Conservation (phyloP, 2,113 vertebrate genomes). For the Ptilonorhynchus violaceus region DNA sequence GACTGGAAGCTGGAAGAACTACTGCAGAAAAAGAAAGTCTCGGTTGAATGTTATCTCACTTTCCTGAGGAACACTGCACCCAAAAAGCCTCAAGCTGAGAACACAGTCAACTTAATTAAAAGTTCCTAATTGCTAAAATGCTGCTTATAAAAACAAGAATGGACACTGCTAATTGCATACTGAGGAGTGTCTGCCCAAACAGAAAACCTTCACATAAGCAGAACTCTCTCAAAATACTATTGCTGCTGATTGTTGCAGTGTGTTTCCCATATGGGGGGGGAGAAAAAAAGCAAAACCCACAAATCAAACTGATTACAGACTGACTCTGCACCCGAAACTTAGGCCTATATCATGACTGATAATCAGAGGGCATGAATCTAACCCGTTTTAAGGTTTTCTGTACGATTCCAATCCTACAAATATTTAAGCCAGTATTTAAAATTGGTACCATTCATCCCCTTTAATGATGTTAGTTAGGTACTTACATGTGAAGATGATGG, state of each 20-base stretch:
- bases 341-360: not conserved
- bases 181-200: not conserved
- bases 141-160: slow-evolving; percentile 5
- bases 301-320: not conserved
- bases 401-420: not conserved
- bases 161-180: slow-evolving; percentile 31
- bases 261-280: not conserved
- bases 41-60: not conserved
- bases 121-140: slow-evolving; percentile 28
- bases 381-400: not conserved
- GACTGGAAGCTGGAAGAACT: not conserved
- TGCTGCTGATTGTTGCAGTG: not conserved
- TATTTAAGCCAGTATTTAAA: not conserved
- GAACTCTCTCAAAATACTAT: not conserved
- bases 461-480: not conserved
- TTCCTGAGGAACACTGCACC: not conserved
- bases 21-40: not conserved
- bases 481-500: not conserved
- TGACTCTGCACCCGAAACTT: not conserved
- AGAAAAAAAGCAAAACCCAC: not conserved
- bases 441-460: not conserved
- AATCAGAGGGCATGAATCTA: not conserved
- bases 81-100: slow-evolving; percentile 39
- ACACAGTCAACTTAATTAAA: slow-evolving; percentile 37
- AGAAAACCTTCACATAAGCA: not conserved